phyloP scores from a whole-genome alignment of 2,797 vertebrate species.

The Chloroceryle amazona region DNA sequence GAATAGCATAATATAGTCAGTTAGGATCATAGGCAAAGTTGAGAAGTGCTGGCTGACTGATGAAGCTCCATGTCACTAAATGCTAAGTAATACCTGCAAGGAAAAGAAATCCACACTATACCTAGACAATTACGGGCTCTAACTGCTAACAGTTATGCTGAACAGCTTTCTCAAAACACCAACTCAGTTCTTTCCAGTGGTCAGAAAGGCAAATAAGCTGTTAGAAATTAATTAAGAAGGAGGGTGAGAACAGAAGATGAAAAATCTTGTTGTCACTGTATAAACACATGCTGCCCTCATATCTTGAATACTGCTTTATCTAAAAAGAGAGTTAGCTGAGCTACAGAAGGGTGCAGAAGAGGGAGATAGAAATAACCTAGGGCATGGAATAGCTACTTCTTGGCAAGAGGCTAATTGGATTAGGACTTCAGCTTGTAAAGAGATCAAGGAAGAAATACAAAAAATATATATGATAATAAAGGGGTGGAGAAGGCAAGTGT shows the following conservation, averaged over 20 bases:
- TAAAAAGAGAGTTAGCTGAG: background rate
- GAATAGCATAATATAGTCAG: background rate
- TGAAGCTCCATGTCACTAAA: background rate
- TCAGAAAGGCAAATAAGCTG: background rate
- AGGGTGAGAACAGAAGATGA: background rate
- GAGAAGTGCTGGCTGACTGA: background rate
- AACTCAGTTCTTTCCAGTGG: background rate
- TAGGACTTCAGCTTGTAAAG: background rate
- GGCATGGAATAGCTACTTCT: background rate
- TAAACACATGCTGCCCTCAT: background rate
- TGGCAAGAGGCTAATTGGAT: background rate
- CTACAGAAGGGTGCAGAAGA: background rate
- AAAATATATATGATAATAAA: background rate
- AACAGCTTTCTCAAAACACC: background rate
- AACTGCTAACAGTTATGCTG: background rate
- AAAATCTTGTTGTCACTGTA: background rate
- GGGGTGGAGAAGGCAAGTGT: background rate
- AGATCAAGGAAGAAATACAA: background rate
- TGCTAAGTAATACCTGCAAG: accelerated
- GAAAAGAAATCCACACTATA: background rate
- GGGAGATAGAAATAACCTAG: background rate
- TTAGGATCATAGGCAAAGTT: background rate
- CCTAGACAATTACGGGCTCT: background rate
- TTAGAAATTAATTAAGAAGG: background rate
- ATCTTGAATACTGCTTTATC: background rate